Base-by-base conservation (phyloP, 2,113 vertebrate genomes). In the Syngnathus scovelli region DNA sequence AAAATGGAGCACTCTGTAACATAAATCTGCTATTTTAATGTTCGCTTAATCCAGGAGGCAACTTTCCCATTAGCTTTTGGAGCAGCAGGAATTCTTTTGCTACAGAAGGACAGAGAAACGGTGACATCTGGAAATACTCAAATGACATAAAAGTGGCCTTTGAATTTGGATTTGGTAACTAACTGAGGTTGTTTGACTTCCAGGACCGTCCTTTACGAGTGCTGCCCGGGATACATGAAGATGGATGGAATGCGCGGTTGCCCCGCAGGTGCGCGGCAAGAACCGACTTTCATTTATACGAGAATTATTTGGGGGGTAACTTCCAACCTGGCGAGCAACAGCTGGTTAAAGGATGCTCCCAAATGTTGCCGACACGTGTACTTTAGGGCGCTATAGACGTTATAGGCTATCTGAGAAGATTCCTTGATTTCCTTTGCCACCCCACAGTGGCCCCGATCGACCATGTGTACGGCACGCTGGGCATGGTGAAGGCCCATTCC, bases 201-300 rank as follows among this genome's bases (percentile, higher is more conserved):
- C 77, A 99, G 97, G 81, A 94, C 90, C 33, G 92, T 98, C 38
- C 74, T 96, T 27, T 99, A 99, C 68, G 97, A 99, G 81, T 99
- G 97, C 70, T 99, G 97, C 82, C 97, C 97, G 67, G 97, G 97
- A 0, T 99, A 98, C 75, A 96, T 94, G 93, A 95, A 89, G 82
- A 82, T 99, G 90, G 94, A 96, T 0, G 93, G 92, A 56, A 88
- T 80, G 12, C 90, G 68, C 64, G 97, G 97, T 61, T 99, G 97
- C 75, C 95, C 97, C 73, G 97, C 97, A 96, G 96, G 97, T 99
- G 92, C 1, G 69, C 56, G 68, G 8, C 43, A 1, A 55, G 49
- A 55, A 33, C 1, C 19, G 2, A 55, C 33, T 19, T 64, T 2
- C 3, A 11, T 72, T 49, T 51, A 48, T 58, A 18, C 44, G 67